A percentile compares a stretch with the other conserved stretches of the same genome.
phyloP scores from a whole-genome alignment of 1,140 invertebrate genomes.

The Micrasema minimum region DNA sequence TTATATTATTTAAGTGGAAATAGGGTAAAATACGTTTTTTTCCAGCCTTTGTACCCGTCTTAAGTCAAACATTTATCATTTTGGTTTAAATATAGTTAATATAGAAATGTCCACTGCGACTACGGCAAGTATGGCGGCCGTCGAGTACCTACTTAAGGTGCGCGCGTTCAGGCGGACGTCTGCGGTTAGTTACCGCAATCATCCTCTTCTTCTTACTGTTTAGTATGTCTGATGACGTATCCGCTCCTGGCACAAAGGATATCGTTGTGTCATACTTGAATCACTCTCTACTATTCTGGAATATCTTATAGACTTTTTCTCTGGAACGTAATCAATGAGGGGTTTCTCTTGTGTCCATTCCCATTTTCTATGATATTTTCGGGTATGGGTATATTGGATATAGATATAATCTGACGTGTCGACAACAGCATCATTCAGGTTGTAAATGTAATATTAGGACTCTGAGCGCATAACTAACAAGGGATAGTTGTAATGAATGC shows the following conservation, averaged over 20 bases:
- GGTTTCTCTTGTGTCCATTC: constrained; percentile 4
- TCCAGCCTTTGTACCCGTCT: too few species aligned
- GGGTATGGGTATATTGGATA: neutral
- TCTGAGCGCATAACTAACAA: too few species aligned
- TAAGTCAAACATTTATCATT: too few species aligned
- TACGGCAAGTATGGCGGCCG: neutral
- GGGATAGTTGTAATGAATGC: too few species aligned
- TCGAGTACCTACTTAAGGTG: constrained; percentile 30
- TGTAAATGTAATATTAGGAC: too few species aligned
- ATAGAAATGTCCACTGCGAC: too few species aligned
- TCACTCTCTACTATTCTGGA: neutral
- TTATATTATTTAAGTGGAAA: too few species aligned
- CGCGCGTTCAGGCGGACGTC: constrained; percentile 46
- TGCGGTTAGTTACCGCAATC: constrained; percentile 48
- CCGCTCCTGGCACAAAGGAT: constrained; percentile 23
- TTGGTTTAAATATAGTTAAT: too few species aligned
- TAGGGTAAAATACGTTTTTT: too few species aligned
- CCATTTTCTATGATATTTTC: neutral
- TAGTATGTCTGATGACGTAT: neutral
- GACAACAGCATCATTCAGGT: too few species aligned
- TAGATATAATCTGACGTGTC: too few species aligned
- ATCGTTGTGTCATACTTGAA: constrained; percentile 37
- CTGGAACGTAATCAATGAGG: too few species aligned
- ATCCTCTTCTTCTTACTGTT: neutral
- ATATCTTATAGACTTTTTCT: neutral